Evolutionary conservation across 2,113 vertebrate species (phyloP).

Genomic region (Burhinus oedicnemus): DNA sequence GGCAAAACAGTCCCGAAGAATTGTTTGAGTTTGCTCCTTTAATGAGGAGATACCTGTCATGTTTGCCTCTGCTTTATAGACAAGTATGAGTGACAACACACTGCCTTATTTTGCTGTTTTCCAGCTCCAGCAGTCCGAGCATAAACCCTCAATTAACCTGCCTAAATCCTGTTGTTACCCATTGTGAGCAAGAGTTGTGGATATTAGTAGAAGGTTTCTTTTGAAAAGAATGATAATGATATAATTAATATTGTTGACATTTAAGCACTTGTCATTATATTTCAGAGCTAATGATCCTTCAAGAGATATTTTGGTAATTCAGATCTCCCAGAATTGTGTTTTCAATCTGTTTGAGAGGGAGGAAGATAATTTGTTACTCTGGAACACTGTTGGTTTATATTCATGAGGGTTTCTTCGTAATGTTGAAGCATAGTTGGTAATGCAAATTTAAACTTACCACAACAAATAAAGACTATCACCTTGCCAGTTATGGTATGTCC

Average conservation of each 20-base stretch:
- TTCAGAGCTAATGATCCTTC: constrained; percentile 22
- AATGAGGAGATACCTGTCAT: not conserved
- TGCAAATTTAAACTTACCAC: not conserved
- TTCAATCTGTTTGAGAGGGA: not conserved
- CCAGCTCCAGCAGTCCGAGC: not conserved
- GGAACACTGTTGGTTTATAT: not conserved
- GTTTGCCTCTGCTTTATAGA: not conserved
- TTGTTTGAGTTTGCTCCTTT: not conserved
- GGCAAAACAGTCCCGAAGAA: not conserved
- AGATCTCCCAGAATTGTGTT: not conserved
- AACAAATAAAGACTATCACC: not conserved
- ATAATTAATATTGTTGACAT: constrained; percentile 22
- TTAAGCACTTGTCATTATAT: constrained; percentile 13
- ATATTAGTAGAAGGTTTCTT: not conserved
- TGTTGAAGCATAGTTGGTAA: not conserved
- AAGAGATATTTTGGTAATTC: not conserved
- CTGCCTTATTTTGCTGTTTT: not conserved
- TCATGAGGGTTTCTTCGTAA: not conserved
- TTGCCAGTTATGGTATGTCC: not conserved
- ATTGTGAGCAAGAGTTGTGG: not conserved
- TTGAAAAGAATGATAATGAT: not conserved
- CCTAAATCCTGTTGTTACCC: not conserved
- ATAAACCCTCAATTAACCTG: not conserved
- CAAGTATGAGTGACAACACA: not conserved
- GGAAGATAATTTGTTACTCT: not conserved